phyloP scores from a whole-genome alignment of 2,113 vertebrate species.

The Mohoua ochrocephala region DNA sequence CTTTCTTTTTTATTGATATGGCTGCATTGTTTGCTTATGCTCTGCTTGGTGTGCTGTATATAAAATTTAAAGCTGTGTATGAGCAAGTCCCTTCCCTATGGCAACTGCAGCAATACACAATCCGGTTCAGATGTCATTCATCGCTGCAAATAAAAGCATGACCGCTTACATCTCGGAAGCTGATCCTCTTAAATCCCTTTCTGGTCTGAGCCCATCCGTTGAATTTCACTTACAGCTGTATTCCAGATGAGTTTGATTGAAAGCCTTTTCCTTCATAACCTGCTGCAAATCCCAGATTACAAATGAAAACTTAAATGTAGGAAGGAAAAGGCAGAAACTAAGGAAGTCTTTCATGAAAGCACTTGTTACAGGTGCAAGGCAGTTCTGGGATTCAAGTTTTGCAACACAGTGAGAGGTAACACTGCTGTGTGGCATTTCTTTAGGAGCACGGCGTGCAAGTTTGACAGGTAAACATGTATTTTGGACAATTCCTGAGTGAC shows the following conservation, averaged over 20 bases:
- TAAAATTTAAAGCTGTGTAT: neutral
- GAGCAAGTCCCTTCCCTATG: neutral
- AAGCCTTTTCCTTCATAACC: neutral
- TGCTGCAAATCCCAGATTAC: neutral
- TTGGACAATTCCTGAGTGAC: neutral
- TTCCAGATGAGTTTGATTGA: neutral
- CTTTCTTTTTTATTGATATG: neutral
- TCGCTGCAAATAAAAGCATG: neutral
- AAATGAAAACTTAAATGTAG: neutral
- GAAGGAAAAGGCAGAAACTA: neutral
- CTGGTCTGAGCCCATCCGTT: neutral
- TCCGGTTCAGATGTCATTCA: neutral
- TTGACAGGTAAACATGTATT: neutral
- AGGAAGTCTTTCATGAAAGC: neutral
- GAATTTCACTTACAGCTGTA: neutral
- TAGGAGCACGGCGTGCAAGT: neutral
- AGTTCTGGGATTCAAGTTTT: neutral
- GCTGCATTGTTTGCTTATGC: neutral
- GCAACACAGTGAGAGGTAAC: neutral
- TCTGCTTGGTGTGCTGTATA: neutral
- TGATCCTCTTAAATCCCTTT: neutral
- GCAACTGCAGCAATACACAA: neutral
- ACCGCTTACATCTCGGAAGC: neutral
- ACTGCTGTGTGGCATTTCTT: neutral
- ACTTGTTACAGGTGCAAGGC: neutral